Conservation (phyloP, 2,888 invertebrate species). For the Fabriciana adippe region DNA sequence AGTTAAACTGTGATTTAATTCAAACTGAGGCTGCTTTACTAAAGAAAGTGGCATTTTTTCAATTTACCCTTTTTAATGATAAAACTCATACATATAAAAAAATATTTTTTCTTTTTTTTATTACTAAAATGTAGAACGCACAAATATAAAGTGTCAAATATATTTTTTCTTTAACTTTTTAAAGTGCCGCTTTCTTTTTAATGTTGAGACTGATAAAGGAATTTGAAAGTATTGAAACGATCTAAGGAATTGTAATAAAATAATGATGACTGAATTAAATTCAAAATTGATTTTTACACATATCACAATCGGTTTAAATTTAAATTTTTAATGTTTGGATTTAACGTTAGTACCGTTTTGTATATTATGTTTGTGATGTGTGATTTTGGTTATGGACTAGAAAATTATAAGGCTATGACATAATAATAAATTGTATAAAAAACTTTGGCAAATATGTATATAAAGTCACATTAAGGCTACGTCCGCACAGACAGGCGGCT, state of each 20-base stretch:
- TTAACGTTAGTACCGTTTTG: no score
- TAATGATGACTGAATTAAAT: no score
- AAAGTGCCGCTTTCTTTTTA: slow-evolving; percentile 36
- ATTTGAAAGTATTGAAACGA: slow-evolving; percentile 39
- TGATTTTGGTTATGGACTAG: no score
- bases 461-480: no score
- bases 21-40: slow-evolving; percentile 45
- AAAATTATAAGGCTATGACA: no score
- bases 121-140: slow-evolving; percentile 13
- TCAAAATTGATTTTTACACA: no score
- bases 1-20: slow-evolving; percentile 51
- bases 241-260: slow-evolving; percentile 25
- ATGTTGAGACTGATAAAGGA: slow-evolving; percentile 45
- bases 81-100: background rate
- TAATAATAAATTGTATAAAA: no score
- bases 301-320: no score
- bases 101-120: background rate
- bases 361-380: no score
- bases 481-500: no score
- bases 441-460: no score
- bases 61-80: background rate
- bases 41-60: slow-evolving; percentile 33
- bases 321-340: no score
- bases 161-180: slow-evolving; percentile 11
- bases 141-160: slow-evolving; percentile 1